Base-by-base conservation (phyloP, 2,888 invertebrate genomes). In the Troides aeacus region DNA sequence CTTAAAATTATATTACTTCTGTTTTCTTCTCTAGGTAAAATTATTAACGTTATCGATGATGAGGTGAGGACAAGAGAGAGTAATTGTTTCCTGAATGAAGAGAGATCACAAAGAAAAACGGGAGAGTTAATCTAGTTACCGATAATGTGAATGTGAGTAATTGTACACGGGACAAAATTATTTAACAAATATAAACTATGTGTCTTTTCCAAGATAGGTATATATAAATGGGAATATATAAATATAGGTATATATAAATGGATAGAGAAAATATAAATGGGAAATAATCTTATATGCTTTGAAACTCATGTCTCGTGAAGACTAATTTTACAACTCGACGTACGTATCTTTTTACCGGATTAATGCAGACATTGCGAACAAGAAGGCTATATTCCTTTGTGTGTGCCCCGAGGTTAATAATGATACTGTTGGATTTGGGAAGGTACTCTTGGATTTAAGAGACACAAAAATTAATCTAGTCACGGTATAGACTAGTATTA, bases 81-180 rank as follows among this genome's bases (percentile, higher is more conserved):
- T 63, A 63, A 53, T 53, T 63, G 62, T 18, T 63, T 63, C 24
- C 50, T 53, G 62, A 50, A 63, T 53, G 24, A 63, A 63, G 50
- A 18, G 30, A 6, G 50, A 63, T 24, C 18, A 24, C 23, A 62
- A 63, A 24, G n/a, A 18, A 30, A 12, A 7, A 30, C 23, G 42
- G 42, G 21, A 53, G 46, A 46, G 12, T 23, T 21, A 23, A 23
- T 63, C 53, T 21, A 30, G 7, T n/a, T 36, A 61, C 36, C 6
- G 2, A 39, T 24, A 17, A 12, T 24, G 17, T 24, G 21, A 59
- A 21, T 7, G 30, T 30, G 30, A 30, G 30, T 30, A 30, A 30
- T 58, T 58, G 53, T 53, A 53, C 18, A 53, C 18, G 53, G 10
- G 2, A n/a, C 18, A 53, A n/a, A 53, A 6, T 53, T 53, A 53